Conservation (phyloP, 2,113 vertebrate genomes). For the Halichoerus grypus region DNA sequence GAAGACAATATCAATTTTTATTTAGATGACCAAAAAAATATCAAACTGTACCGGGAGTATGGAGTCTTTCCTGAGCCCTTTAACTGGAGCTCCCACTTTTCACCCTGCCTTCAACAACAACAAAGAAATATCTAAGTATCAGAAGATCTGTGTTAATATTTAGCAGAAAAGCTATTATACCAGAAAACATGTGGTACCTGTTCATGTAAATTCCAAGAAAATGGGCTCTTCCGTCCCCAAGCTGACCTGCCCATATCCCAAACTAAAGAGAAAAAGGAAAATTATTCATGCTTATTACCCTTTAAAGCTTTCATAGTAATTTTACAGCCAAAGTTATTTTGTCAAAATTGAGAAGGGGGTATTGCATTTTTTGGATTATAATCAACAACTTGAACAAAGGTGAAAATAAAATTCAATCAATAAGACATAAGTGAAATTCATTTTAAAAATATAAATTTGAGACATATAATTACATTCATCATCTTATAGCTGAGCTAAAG, state of each 20-base stretch:
- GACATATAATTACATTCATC: neutral
- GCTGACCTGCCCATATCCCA: slow-evolving; percentile 92
- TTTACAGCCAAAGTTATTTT: neutral
- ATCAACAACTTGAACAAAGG: neutral
- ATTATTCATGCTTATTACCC: neutral
- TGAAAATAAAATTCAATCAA: slow-evolving; percentile 54
- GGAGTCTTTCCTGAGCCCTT: slow-evolving; percentile 94
- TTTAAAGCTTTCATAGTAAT: neutral
- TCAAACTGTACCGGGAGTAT: slow-evolving; percentile 87
- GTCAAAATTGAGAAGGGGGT: slow-evolving; percentile 1
- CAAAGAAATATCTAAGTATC: slow-evolving; percentile 70
- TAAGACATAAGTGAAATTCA: neutral
- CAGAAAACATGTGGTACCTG: slow-evolving; percentile 84
- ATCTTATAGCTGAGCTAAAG: neutral
- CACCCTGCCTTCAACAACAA: slow-evolving; percentile 86
- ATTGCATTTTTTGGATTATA: neutral
- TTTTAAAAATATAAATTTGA: slow-evolving; percentile 8
- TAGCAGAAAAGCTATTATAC: neutral
- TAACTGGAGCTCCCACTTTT: slow-evolving; percentile 91
- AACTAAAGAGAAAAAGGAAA: slow-evolving; percentile 84
- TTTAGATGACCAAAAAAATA: neutral
- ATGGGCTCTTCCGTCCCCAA: slow-evolving; percentile 92
- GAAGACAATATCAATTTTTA: slow-evolving; percentile 17
- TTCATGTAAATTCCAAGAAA: slow-evolving; percentile 89
- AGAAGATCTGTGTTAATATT: neutral